Conservation (phyloP, 35 echinoderm and acorn worm genomes). For the Lytechinus variegatus region DNA sequence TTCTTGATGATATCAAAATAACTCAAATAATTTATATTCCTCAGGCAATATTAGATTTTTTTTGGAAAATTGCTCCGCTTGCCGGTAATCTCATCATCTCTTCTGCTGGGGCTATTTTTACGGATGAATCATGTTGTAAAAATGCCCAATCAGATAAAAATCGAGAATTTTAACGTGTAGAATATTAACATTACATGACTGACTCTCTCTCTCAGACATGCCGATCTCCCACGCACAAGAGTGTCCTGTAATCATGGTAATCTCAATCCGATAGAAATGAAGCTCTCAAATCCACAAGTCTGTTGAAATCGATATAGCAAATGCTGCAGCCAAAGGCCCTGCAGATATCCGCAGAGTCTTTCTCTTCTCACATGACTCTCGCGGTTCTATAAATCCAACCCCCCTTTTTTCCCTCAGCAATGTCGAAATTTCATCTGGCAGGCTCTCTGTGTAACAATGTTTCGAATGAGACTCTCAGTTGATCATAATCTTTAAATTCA, state of each 20-base stretch:
- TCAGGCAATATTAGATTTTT: no score
- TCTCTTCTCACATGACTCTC: background rate
- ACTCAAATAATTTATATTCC: no score
- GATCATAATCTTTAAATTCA: background rate
- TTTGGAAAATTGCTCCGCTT: no score
- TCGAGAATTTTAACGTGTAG: no score
- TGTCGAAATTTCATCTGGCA: background rate
- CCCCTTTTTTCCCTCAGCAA: background rate
- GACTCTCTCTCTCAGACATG: background rate
- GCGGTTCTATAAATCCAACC: background rate
- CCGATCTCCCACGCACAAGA: background rate
- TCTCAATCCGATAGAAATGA: background rate
- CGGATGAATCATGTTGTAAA: no score
- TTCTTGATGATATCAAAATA: no score
- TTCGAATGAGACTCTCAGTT: background rate
- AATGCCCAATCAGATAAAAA: no score
- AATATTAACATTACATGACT: background rate
- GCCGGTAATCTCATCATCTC: no score
- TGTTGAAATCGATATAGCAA: background rate
- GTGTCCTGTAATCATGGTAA: background rate
- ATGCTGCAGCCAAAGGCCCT: background rate
- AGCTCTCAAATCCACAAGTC: background rate
- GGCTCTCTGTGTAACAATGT: background rate
- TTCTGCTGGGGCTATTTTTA: no score
- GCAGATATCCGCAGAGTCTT: background rate